Evolutionary conservation across 2,113 vertebrate genomes (phyloP).

Genomic region (Chlorocebus sabaeus): DNA sequence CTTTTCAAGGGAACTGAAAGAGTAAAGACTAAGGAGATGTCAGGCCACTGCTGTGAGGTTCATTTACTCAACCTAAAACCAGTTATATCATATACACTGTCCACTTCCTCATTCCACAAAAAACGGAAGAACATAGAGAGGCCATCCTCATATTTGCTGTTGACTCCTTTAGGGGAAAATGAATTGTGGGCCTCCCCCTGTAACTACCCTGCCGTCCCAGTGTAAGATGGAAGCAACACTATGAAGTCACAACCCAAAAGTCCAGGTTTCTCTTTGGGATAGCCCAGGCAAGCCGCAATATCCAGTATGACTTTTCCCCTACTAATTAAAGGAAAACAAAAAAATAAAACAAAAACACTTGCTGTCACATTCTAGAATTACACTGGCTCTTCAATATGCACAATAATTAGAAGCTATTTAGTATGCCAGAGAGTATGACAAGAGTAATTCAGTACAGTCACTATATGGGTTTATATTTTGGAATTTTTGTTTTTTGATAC

Average conservation of each 20-base stretch:
- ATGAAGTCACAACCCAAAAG: neutral
- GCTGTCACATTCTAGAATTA: neutral
- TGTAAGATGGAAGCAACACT: accelerated
- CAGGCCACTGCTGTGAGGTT: neutral
- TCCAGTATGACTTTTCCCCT: neutral
- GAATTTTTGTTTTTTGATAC: neutral
- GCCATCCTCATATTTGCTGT: neutral
- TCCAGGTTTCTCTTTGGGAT: neutral
- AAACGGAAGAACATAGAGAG: neutral
- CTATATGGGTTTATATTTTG: neutral
- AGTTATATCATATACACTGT: neutral
- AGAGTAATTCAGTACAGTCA: neutral
- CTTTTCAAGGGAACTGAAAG: neutral
- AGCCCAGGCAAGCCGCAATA: neutral
- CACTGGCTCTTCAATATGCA: neutral
- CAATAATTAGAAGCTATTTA: neutral
- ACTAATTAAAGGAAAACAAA: neutral
- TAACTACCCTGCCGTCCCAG: neutral
- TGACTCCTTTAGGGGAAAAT: neutral
- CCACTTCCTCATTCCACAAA: neutral
- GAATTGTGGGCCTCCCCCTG: neutral
- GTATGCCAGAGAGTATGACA: neutral
- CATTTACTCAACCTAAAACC: neutral
- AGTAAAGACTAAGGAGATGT: too few species aligned
- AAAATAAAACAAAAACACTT: neutral